Evolutionary conservation across 64 coral and sea anemone genomes (phyloP).

Genomic region (Montipora cactus): DNA sequence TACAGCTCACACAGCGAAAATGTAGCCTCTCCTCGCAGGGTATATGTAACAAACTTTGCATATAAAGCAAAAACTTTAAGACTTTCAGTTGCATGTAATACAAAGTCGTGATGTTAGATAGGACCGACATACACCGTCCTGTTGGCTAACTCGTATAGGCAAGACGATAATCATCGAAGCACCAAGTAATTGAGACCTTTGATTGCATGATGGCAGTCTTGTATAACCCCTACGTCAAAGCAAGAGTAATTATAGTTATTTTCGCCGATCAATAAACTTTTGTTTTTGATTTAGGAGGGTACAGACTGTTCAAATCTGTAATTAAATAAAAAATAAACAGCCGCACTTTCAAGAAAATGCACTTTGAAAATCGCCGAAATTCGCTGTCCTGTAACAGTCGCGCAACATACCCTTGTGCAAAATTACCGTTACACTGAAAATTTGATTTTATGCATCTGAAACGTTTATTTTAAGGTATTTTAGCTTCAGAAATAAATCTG

Average conservation of each 20-base stretch:
- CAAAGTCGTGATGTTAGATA: background rate
- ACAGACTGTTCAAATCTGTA: background rate
- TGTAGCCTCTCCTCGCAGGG: background rate
- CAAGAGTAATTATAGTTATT: background rate
- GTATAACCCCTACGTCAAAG: background rate
- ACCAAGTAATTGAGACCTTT: background rate
- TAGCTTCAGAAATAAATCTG: background rate
- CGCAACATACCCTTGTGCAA: background rate
- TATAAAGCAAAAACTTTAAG: background rate
- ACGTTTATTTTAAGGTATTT: background rate
- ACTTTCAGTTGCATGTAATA: background rate
- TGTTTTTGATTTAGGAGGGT: background rate
- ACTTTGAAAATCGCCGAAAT: background rate
- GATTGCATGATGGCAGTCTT: background rate
- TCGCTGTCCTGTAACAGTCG: background rate
- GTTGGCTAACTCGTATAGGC: too few relatives aligned
- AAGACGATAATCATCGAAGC: too few relatives aligned
- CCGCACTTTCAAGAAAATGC: background rate
- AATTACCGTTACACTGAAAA: background rate
- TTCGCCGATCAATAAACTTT: background rate
- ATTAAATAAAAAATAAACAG: conserved; percentile 18
- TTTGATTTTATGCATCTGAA: background rate
- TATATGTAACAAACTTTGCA: background rate
- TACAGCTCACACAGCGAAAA: background rate
- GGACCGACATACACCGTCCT: too few relatives aligned